phyloP scores from a whole-genome alignment of 2,888 invertebrate genomes.

The Harpalus rufipes region DNA sequence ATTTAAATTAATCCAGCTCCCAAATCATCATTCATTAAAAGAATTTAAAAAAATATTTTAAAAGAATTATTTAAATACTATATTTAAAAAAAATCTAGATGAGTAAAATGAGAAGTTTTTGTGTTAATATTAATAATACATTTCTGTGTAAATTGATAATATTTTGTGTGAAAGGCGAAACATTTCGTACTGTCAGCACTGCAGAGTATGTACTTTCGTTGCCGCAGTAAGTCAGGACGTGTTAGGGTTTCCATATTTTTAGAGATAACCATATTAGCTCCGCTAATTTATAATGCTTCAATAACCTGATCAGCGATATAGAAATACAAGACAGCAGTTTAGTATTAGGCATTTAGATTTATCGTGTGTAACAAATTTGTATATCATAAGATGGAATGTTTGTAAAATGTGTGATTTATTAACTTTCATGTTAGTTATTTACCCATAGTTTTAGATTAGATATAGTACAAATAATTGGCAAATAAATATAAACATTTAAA shows the following conservation, averaged over 20 bases:
- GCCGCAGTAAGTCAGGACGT: slow-evolving; percentile 76
- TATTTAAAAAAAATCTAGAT: no score
- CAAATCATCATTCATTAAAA: no score
- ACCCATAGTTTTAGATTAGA: slow-evolving; percentile 26
- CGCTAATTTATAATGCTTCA: slow-evolving; percentile 45
- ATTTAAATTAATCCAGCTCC: no score
- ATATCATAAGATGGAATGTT: slow-evolving; percentile 37
- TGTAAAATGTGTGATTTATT: slow-evolving; percentile 37
- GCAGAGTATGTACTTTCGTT: slow-evolving; percentile 76
- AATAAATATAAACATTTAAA: slow-evolving; percentile 14
- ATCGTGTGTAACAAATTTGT: slow-evolving; percentile 36
- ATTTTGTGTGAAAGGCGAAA: slow-evolving; percentile 74
- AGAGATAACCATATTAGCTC: slow-evolving; percentile 40
- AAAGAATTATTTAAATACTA: no score
- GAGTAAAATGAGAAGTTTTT: slow-evolving; percentile 41
- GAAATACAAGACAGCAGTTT: slow-evolving; percentile 37
- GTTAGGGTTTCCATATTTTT: slow-evolving; percentile 55
- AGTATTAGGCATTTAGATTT: slow-evolving; percentile 40
- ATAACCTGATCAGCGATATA: slow-evolving; percentile 37
- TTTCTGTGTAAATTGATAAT: slow-evolving; percentile 13
- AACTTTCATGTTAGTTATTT: slow-evolving; percentile 33
- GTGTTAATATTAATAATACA: slow-evolving; percentile 69
- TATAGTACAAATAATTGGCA: slow-evolving; percentile 33
- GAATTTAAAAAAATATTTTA: no score
- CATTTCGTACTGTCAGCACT: slow-evolving; percentile 76